phyloP scores from a whole-genome alignment of 2,113 vertebrate genomes.

The Myrmecobius fasciatus region DNA sequence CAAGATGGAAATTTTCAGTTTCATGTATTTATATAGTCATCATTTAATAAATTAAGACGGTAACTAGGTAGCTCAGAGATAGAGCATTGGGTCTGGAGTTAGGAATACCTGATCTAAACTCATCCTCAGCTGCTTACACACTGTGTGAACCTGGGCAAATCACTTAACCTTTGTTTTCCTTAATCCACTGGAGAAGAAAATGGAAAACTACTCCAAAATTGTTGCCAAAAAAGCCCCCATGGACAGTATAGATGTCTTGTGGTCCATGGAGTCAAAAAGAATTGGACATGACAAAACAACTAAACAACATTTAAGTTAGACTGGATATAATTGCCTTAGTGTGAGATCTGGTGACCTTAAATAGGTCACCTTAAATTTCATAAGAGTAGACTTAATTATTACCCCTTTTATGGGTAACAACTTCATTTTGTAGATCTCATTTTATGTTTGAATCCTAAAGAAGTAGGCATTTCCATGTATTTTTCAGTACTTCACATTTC shows the following conservation, averaged over 20 bases:
- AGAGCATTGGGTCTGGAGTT: neutral
- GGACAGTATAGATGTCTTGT: neutral
- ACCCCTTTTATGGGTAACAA: neutral
- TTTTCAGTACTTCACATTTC: neutral
- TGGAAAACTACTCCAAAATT: too few relatives aligned
- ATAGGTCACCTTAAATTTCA: neutral
- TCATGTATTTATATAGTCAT: neutral
- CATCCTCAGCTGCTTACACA: too few relatives aligned
- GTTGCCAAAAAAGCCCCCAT: too few relatives aligned
- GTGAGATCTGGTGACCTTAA: neutral
- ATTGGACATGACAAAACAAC: neutral
- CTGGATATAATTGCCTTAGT: neutral
- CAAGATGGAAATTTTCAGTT: neutral
- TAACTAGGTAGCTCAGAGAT: neutral
- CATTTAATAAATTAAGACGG: neutral
- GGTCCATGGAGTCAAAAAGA: neutral
- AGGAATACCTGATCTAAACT: neutral
- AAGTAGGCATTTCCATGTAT: neutral
- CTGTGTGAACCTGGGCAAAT: too few relatives aligned
- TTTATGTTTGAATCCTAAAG: neutral
- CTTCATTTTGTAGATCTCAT: neutral
- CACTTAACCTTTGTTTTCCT: too few relatives aligned
- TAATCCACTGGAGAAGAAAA: too few relatives aligned
- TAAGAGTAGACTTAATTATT: neutral
- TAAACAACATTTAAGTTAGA: neutral